Evolutionary conservation across 2,113 vertebrate species (phyloP), one percentile per base, ranked within the genome.

Genomic region (Stomatorhinus ivindoensis): DNA sequence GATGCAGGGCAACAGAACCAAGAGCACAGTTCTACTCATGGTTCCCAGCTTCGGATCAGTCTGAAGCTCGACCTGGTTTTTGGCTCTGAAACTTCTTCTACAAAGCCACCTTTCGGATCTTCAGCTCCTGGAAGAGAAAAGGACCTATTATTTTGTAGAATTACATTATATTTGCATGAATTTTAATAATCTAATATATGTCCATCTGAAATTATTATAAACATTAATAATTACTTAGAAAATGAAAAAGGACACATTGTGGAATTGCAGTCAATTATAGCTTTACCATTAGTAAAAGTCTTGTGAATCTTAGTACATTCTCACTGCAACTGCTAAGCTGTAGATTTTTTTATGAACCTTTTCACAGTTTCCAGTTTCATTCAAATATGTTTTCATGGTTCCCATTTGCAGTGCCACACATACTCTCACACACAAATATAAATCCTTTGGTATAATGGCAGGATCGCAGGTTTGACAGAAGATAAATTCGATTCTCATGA

Each of bases 11-110:
- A 91, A 47, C 69, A 89, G 87, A 89, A 90, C 53, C 65, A 80
- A 90, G 91, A 91, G 48, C 82, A 82, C 90, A 89, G 89, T 88
- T 90, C 91, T 90, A 48, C 89, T 90, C 93, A 93, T 93, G 90
- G 90, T 90, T 92, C 39, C 55, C 82, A 50, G 87, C 91, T 91
- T 88, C 82, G 48, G 90, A 87, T 87, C 89, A 48, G 53, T 86
- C 42, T 69, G 35, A 80, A 61, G 87, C 27, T 19, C 15, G 21
- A 31, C 51, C 83, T 69, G 89, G 91, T 51, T 88, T 35, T 82
- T 88, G 65, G 90, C 58, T 47, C 51, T 87, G 61, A 58, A 90
- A 87, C 88, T 76, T 91, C 88, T 65, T 91, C 53, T 76, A 83
- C 15, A 47, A 90, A 86, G 47, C 35, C 42, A 88, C 13, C 51